Evolutionary conservation across 2,888 invertebrate species (phyloP).

Genomic region (Ormyrus thymus): DNA sequence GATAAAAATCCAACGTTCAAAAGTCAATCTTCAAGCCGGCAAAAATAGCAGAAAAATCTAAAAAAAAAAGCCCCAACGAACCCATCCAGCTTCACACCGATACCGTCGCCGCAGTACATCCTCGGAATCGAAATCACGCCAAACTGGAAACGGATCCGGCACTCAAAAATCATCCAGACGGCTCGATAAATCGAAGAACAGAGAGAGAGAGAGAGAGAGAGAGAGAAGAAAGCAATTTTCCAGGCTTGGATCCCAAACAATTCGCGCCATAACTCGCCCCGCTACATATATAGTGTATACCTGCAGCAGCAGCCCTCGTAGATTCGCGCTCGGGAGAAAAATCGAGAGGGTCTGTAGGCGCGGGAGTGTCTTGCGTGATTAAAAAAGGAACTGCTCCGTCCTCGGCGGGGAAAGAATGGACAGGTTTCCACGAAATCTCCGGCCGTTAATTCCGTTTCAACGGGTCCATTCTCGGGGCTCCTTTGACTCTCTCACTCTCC

Average conservation of each 20-base stretch:
- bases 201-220: too few species aligned
- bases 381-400: slow-evolving; percentile 27
- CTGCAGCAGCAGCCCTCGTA: too few species aligned
- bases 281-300: too few species aligned
- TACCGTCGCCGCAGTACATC: too few species aligned
- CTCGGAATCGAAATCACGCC: too few species aligned
- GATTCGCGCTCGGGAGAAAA: too few species aligned
- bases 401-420: slow-evolving; percentile 1
- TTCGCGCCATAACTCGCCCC: slow-evolving; percentile 25
- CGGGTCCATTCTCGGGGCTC: slow-evolving; percentile 28
- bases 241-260: slow-evolving; percentile 19
- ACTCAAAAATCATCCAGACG: slow-evolving; percentile 15
- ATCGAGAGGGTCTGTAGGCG: too few species aligned
- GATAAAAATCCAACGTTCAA: not conserved
- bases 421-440: slow-evolving; percentile 30
- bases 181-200: slow-evolving; percentile 25
- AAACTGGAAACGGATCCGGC: not conserved
- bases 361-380: slow-evolving; percentile 26
- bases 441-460: slow-evolving; percentile 15
- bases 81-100: too few species aligned
- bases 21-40: not conserved
- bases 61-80: too few species aligned
- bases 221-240: slow-evolving; percentile 35
- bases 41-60: too few species aligned
- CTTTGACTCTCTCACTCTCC: not conserved